Percentiles rank a stretch among this genome's conserved stretches.
These are phyloP conservation scores for Burhinus oedicnemus DNA, from an alignment of 2,113 vertebrate species.

Conservation along the genomic window DNA sequence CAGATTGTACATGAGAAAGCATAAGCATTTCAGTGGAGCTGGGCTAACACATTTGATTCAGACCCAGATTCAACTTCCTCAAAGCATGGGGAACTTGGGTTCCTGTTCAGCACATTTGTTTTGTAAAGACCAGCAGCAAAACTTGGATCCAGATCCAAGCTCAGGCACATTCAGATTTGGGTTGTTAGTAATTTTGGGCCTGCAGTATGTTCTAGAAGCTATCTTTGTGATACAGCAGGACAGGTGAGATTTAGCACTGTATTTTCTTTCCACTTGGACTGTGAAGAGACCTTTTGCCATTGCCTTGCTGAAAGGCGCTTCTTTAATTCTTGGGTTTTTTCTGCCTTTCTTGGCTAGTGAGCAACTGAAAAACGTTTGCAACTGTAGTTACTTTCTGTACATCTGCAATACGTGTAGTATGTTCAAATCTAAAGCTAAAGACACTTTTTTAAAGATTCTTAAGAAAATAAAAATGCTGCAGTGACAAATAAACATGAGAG, in stretches of 20 bases:
- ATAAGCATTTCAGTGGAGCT: not conserved
- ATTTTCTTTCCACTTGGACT: not conserved
- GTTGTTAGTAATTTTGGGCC: not conserved
- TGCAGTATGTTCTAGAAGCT: not conserved
- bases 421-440: not conserved
- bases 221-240: not conserved
- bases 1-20: not conserved
- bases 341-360: conserved; percentile 26
- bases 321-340: conserved; percentile 19
- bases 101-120: not conserved
- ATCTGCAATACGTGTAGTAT: not conserved
- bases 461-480: not conserved
- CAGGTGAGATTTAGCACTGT: conserved; percentile 15
- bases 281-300: not conserved
- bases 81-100: not conserved
- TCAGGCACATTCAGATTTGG: not conserved
- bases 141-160: not conserved
- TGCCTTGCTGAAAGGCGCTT: conserved; percentile 24
- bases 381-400: not conserved
- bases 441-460: not conserved
- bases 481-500: not conserved
- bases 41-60: not conserved
- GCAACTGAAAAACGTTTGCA: conserved; percentile 45
- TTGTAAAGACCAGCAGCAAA: not conserved
- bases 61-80: not conserved